A percentile compares a stretch with the other conserved stretches of the same genome.
Conservation (phyloP, 2,113 vertebrate species). For the Hipposideros armiger region DNA sequence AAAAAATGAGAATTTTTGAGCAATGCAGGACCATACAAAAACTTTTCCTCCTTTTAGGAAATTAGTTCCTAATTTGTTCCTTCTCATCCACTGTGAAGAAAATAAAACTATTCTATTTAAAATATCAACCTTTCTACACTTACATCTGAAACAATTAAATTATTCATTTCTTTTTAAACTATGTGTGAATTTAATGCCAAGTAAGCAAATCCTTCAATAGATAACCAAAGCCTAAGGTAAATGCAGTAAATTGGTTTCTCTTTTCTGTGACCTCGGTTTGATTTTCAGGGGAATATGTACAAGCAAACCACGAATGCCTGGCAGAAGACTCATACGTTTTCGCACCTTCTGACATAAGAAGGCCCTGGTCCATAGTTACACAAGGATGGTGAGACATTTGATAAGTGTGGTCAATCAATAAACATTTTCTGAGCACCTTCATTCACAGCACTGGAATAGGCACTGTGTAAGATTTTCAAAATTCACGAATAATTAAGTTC, state of each 20-base stretch:
- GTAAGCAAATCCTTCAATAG: slow-evolving; percentile 8
- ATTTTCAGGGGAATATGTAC: slow-evolving; percentile 8
- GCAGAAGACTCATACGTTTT: neutral
- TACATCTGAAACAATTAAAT: slow-evolving; percentile 10
- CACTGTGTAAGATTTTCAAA: slow-evolving; percentile 33
- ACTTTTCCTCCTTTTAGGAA: slow-evolving; percentile 35
- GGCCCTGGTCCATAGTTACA: neutral
- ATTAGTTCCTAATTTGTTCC: slow-evolving; percentile 3
- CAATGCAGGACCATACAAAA: neutral
- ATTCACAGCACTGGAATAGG: neutral
- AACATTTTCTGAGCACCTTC: slow-evolving; percentile 11
- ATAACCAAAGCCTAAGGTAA: neutral
- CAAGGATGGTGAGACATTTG: neutral
- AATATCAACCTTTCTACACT: neutral
- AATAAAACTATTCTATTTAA: slow-evolving; percentile 21
- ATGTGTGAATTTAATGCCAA: slow-evolving; percentile 43
- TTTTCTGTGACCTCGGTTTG: neutral
- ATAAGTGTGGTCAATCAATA: neutral
- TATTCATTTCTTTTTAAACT: slow-evolving; percentile 14
- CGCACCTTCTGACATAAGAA: neutral
- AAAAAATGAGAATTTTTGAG: slow-evolving; percentile 29
- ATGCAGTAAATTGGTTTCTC: neutral
- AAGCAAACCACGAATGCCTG: slow-evolving; percentile 33
- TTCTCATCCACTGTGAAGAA: slow-evolving; percentile 27
- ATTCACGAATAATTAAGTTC: slow-evolving; percentile 43